Percentiles rank a stretch among this genome's conserved stretches.
Conservation (phyloP, 2,888 invertebrate species). For the Rhagium mordax region DNA sequence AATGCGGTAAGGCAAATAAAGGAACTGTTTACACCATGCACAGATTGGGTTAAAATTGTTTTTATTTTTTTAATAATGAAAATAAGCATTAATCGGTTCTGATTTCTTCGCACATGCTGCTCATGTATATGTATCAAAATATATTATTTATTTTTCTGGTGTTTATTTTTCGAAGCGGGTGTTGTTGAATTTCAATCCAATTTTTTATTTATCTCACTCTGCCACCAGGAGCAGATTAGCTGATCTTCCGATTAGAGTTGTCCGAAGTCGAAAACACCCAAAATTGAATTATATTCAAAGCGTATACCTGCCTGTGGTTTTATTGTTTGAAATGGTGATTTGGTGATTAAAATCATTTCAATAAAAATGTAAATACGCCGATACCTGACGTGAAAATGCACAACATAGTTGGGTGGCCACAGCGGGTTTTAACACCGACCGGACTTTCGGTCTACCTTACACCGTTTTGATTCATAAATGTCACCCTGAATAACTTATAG, state of each 20-base stretch:
- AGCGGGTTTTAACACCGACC: slow-evolving; percentile 3
- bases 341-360: slow-evolving; percentile 19
- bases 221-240: not conserved
- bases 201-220: not conserved
- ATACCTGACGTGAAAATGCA: slow-evolving; percentile 13
- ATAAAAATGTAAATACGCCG: slow-evolving; percentile 18
- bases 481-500: slow-evolving; percentile 66
- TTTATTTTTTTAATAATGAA: no score
- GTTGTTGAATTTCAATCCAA: no score
- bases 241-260: not conserved
- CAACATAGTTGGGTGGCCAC: slow-evolving; percentile 17
- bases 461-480: slow-evolving; percentile 65
- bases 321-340: slow-evolving; percentile 7
- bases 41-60: no score
- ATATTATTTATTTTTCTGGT: no score
- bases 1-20: no score
- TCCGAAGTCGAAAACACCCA: not conserved
- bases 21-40: no score
- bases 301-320: slow-evolving; percentile 1
- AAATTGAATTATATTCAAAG: not conserved
- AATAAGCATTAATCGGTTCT: no score
- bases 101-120: no score
- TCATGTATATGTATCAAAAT: no score
- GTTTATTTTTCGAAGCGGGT: no score
- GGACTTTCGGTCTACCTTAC: slow-evolving; percentile 22